A percentile compares a stretch with the other conserved stretches of the same genome.
phyloP scores from a whole-genome alignment of 2,888 invertebrate species.

The Plagodis dolabraria region DNA sequence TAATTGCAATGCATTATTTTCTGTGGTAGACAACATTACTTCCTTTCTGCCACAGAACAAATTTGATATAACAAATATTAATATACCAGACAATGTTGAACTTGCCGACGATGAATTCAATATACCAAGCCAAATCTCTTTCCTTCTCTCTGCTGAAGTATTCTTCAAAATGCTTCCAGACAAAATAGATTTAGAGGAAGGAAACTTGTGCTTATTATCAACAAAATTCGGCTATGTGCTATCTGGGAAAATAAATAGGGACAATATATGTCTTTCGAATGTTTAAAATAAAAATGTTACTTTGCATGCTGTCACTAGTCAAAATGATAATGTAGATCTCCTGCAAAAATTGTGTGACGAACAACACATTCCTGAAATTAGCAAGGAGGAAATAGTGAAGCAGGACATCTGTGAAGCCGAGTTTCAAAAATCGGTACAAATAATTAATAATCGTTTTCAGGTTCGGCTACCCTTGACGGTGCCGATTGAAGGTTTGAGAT shows the following conservation, averaged over 20 bases:
- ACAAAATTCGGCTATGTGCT: too few relatives aligned
- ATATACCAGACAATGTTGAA: too few relatives aligned
- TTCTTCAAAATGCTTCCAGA: not conserved
- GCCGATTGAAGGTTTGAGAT: too few relatives aligned
- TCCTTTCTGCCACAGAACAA: too few relatives aligned
- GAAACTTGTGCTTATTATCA: not conserved
- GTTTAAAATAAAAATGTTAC: not conserved
- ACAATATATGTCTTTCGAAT: not conserved
- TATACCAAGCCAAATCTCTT: too few relatives aligned
- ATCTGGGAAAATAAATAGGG: not conserved
- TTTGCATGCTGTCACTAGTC: not conserved
- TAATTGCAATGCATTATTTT: slow-evolving; percentile 2
- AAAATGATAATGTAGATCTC: not conserved
- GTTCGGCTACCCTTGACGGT: too few relatives aligned
- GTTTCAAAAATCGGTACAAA: too few relatives aligned
- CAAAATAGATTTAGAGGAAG: not conserved
- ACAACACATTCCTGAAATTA: too few relatives aligned
- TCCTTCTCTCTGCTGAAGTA: not conserved
- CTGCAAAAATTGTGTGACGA: not conserved
- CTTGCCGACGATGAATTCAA: too few relatives aligned
- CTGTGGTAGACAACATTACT: slow-evolving; percentile 1
- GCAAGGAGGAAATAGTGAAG: not conserved
- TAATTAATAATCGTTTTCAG: too few relatives aligned
- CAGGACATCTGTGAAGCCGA: not conserved
- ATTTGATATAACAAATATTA: too few relatives aligned